Conservation (phyloP, 2,888 invertebrate genomes). For the Lamproptera curius region DNA sequence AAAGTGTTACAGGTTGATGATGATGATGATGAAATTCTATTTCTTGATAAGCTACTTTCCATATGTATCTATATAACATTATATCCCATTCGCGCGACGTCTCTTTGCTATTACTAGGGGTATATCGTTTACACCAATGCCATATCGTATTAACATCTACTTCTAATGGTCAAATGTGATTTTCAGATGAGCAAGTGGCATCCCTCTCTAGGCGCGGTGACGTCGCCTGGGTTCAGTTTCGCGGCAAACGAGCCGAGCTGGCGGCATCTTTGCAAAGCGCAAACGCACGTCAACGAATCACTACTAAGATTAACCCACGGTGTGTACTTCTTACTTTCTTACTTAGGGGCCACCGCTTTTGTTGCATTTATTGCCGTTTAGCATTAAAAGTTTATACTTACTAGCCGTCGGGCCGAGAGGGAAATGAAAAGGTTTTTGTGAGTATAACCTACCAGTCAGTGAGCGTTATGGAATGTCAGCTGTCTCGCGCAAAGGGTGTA, state of each 20-base stretch:
- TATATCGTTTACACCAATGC: background rate
- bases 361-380: no score
- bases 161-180: no score
- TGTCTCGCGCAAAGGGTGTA: no score
- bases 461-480: no score
- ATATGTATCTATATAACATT: background rate
- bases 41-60: background rate
- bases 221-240: constrained; percentile 44
- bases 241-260: constrained; percentile 42
- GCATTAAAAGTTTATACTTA: no score
- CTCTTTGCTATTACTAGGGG: no score
- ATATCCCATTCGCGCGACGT: background rate
- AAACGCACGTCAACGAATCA: constrained; percentile 6
- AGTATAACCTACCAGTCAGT: no score
- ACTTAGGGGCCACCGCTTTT: no score
- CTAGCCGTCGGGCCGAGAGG: no score
- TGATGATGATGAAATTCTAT: background rate
- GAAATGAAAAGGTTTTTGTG: no score
- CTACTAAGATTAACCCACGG: background rate
- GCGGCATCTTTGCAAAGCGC: constrained; percentile 32
- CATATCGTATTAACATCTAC: no score
- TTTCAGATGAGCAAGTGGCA: constrained; percentile 45
- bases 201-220: constrained; percentile 42
- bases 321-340: no score
- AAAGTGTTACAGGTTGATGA: background rate